These are phyloP conservation scores for Phortica variegata DNA, from an alignment of 1,140 invertebrate genomes.

Conservation along the genomic window DNA sequence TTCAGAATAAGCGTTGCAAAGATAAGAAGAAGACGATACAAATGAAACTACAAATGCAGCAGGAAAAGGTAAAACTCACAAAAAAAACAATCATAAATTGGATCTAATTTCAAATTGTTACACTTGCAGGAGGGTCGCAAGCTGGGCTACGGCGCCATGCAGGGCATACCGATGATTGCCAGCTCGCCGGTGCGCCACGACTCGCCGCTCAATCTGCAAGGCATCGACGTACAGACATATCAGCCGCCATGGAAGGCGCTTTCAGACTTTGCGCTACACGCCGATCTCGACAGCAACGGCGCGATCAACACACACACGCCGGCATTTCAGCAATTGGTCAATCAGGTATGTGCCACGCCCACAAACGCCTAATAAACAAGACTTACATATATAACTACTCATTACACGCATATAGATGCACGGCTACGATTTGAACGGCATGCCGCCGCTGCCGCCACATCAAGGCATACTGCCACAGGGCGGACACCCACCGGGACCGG, in stretches of 20 bases:
- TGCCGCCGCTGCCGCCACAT: constrained; percentile 57
- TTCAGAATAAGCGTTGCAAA: constrained; percentile 99
- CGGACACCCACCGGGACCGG: constrained; percentile 58
- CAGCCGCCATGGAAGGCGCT: constrained; percentile 97
- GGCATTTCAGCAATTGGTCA: constrained; percentile 94
- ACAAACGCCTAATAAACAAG: neutral
- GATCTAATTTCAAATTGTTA: neutral
- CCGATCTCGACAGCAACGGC: constrained; percentile 77
- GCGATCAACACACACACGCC: constrained; percentile 78
- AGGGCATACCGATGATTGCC: constrained; percentile 96
- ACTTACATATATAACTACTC: neutral
- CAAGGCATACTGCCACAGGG: constrained; percentile 59
- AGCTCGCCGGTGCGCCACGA: constrained; percentile 93
- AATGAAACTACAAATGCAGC: constrained; percentile 96
- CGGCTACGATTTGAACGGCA: constrained; percentile 75
- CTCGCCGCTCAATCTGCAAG: constrained; percentile 80
- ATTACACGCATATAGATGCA: constrained; percentile 78
- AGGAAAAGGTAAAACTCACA: constrained; percentile 82
- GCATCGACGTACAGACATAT: constrained; percentile 90
- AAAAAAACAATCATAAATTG: constrained; percentile 4
- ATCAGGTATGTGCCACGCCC: constrained; percentile 69
- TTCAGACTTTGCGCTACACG: constrained; percentile 91
- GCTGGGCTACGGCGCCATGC: constrained; percentile 86
- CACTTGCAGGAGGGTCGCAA: constrained; percentile 83
- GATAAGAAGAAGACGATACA: constrained; percentile 98